Evolutionary conservation across 2,888 invertebrate genomes (phyloP).

Genomic region (Pristionchus japonicus): DNA sequence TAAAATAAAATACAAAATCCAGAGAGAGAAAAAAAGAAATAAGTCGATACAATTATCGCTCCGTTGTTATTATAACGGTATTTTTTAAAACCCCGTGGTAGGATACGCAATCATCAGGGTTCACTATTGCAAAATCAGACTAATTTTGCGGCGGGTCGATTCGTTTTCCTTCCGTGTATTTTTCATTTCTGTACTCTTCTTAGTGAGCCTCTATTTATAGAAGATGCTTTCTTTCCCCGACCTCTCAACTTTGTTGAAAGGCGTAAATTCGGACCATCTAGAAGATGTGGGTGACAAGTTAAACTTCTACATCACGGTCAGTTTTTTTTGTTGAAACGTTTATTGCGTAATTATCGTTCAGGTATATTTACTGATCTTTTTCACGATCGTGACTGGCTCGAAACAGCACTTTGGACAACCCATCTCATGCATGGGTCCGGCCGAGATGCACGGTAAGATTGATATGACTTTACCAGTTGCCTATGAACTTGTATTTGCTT

Average conservation of each 20-base stretch:
- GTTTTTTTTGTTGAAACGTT: not conserved
- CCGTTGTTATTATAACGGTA: too few species aligned
- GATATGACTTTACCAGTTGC: not conserved
- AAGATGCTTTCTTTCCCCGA: not conserved
- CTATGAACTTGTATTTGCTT: not conserved
- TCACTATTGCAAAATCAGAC: too few species aligned
- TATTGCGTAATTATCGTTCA: not conserved
- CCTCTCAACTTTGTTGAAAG: not conserved
- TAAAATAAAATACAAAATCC: too few species aligned
- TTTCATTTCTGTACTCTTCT: not conserved
- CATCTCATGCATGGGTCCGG: not conserved
- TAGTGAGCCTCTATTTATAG: not conserved
- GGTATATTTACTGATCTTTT: not conserved
- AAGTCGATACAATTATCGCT: too few species aligned
- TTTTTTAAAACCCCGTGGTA: too few species aligned
- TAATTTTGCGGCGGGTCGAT: too few species aligned
- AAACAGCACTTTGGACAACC: constrained; percentile 6
- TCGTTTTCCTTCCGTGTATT: not conserved
- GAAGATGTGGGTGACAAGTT: not conserved
- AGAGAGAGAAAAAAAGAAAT: too few species aligned
- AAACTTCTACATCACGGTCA: not conserved
- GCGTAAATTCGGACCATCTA: not conserved
- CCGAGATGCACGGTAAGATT: not conserved
- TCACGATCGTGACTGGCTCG: not conserved
- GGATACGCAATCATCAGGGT: too few species aligned